Base-by-base conservation (phyloP, 2,113 vertebrate species). In the Oreocharis arfaki region DNA sequence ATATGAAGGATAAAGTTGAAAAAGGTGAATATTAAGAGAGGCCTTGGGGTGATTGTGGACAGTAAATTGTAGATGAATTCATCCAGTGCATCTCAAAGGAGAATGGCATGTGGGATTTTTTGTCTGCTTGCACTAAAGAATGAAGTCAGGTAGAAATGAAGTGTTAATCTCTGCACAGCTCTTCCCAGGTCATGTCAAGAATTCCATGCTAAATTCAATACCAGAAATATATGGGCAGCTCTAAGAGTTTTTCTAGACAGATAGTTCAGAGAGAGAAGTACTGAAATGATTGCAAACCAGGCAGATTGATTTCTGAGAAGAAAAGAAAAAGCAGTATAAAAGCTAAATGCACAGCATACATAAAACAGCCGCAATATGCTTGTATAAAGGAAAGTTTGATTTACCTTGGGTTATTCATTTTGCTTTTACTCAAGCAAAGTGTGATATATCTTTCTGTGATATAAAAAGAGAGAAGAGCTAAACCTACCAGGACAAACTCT, bases 121-220 rank as follows among this genome's bases (percentile, higher is more conserved):
- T 95, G 46, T 44, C 55, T 88, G 23, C 47, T 73, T 86, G 17
- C 42, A 77, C 10, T 61, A 55, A 80, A 87, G 32, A 16, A 50
- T 63, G 63, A 93, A 93, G 60, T 77, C 67, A 86, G 68, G 64
- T 20, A 93, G 84, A 96, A 96, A 87, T 50, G 13, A 93, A 86
- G 21, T 42, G 68, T 37, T 88, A 84, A 90, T 86, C 63, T 94
- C 63, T 78, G 39, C 59, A 74, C 33, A 90, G 50, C 6, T 59
- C 24, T 83, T 83, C n/a, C 2, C 20, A 84, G 52, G 18, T 47
- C 10, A 2, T 39, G n/a, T 70, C 47, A 84, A 64, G 52, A 88
- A 90, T 83, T 91, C 39, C 16, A 4, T 83, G 60, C 60, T 88
- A 71, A 52, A 10, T 84, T 47, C 59, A 68, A 47, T 22, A 52